Base-by-base conservation (phyloP, 2,888 invertebrate genomes). In the Cybosia mesomella region DNA sequence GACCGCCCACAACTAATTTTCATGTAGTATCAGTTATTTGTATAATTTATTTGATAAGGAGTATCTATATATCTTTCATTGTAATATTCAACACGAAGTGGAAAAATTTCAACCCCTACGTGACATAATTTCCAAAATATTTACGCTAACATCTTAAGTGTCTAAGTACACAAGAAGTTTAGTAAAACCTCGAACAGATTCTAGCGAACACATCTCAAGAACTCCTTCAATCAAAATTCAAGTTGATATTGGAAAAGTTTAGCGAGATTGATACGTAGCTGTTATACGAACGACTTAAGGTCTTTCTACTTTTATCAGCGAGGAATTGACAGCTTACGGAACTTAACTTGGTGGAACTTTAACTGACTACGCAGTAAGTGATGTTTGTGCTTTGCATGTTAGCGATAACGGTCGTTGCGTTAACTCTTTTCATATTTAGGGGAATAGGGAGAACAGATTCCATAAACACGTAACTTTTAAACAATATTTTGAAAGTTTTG, bases 231-330 rank as follows among this genome's bases (percentile, higher is more conserved):
- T 89, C 88, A 89, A 89, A 89, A 87, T 88, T 89, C 87, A 87
- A 89, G 84, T 87, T 84, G 84, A 88, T 88, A 89, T 89, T 89
- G 87, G 87, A 85, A 89, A 89, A 89, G 87, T 89, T 87, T 70
- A 24, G 32, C 64, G 72, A 83, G 87, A 87, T 87, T 87, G 88
- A 87, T 88, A 85, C 86, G 85, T 81, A 82, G 76, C 78, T 77
- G 75, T 73, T 78, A 71, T 71, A 74, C 71, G 70, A 79, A 77
- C 70, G 70, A 81, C 71, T 78, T 73, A 67, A 59, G 60, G 66
- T 32, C 24, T 7, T 61, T 60, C 59, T 43, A 64, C 28, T 64
- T 64, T 64, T 68, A 68, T 68, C 68, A 58, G 66, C 24, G 43
- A 24, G 34, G 65, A 64, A 63, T 66, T 62, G 62, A 62, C 63